A percentile compares a stretch with the other conserved stretches of the same genome.
phyloP scores from a whole-genome alignment of 2,888 invertebrate genomes.

The Drosophila borborema region DNA sequence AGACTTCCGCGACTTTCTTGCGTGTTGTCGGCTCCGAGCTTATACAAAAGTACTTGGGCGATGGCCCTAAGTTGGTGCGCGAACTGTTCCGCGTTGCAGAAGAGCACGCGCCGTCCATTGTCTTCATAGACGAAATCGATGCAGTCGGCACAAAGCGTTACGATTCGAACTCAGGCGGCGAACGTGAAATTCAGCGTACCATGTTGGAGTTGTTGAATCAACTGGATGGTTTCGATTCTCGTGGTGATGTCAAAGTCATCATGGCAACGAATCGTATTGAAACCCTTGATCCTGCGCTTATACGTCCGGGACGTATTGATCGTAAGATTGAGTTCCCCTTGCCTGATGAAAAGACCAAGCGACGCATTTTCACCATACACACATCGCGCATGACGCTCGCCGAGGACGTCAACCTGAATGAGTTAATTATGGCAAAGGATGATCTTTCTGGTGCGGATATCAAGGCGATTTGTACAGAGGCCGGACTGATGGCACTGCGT shows the following conservation, averaged over 20 bases:
- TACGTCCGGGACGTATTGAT: conserved; percentile 99
- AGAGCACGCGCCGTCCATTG: conserved; percentile 99
- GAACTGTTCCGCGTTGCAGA: conserved; percentile 99
- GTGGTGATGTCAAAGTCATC: conserved; percentile 98
- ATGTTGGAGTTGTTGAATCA: conserved; percentile 99
- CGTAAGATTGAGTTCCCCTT: conserved; percentile 99
- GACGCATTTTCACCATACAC: conserved; percentile 98
- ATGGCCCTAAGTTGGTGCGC: conserved; percentile 98
- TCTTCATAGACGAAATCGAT: conserved; percentile 99
- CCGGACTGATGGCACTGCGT: conserved; percentile 98
- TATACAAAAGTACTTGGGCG: conserved; percentile 99
- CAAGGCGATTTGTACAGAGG: conserved; percentile 99
- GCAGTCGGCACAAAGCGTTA: conserved; percentile 99
- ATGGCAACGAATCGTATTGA: conserved; percentile 99
- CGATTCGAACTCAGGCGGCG: conserved; percentile 99
- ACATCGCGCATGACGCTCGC: conserved; percentile 99
- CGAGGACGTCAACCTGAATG: conserved; percentile 97
- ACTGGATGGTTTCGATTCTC: conserved; percentile 98
- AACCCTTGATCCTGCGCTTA: conserved; percentile 98
- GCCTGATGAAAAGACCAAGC: conserved; percentile 99
- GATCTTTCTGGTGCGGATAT: conserved; percentile 99
- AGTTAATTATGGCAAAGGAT: conserved; percentile 99
- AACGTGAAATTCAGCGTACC: conserved; percentile 99
- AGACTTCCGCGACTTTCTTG: conserved; percentile 99
- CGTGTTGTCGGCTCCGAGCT: conserved; percentile 99